phyloP scores from a whole-genome alignment of 2,113 vertebrate genomes.

The Cyprinus carpio region DNA sequence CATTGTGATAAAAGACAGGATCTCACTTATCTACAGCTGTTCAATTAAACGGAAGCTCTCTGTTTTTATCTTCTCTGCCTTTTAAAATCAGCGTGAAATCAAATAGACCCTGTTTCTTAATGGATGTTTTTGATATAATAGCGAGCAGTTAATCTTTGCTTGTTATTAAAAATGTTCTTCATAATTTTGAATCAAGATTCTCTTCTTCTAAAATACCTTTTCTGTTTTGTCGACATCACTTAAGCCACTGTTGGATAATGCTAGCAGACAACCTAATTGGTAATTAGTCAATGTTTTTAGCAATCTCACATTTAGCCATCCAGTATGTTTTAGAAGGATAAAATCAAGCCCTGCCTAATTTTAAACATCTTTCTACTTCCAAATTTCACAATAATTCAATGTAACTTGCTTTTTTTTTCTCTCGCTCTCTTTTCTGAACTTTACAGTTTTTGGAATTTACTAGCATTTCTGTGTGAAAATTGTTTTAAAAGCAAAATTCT shows the following conservation, averaged over 20 bases:
- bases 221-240: background rate
- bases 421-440: too few relatives aligned
- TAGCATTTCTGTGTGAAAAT: too few relatives aligned
- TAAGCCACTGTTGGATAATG: background rate
- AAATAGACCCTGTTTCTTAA: background rate
- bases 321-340: background rate
- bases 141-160: background rate
- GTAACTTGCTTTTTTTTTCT: too few relatives aligned
- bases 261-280: background rate
- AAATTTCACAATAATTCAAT: too few relatives aligned
- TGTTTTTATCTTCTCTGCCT: background rate
- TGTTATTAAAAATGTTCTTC: background rate
- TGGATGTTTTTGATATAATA: background rate
- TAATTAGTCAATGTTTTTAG: background rate
- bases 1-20: constrained; percentile 82
- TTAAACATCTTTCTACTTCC: background rate
- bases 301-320: background rate
- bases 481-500: too few relatives aligned
- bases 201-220: background rate
- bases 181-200: background rate
- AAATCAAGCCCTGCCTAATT: background rate
- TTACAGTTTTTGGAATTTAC: too few relatives aligned
- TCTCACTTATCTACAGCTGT: constrained; percentile 68
- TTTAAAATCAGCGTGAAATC: background rate
- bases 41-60: background rate